These are phyloP conservation scores for Zeuzera pyrina DNA, from an alignment of 2,888 invertebrate genomes.

Conservation along the genomic window DNA sequence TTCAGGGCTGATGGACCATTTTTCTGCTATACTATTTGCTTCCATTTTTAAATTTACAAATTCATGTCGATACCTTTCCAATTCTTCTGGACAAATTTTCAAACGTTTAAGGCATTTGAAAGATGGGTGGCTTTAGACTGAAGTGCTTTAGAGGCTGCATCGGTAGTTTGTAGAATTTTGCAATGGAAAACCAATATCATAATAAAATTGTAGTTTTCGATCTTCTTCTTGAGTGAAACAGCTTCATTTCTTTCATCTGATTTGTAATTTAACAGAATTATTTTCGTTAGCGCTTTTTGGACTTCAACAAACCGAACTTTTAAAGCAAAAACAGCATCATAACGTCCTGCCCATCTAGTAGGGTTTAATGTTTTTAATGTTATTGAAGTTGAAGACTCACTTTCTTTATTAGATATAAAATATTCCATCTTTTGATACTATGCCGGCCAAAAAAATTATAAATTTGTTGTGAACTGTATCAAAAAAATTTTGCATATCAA, in stretches of 20 bases:
- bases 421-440: slow-evolving; percentile 13
- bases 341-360: slow-evolving; percentile 12
- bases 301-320: no score
- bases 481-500: slow-evolving; percentile 8
- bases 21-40: slow-evolving; percentile 16
- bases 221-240: slow-evolving; percentile 16
- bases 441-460: slow-evolving; percentile 7
- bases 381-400: slow-evolving; percentile 9
- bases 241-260: slow-evolving; percentile 18
- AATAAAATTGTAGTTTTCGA: slow-evolving; percentile 16
- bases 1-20: slow-evolving; percentile 15
- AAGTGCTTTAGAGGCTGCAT: slow-evolving; percentile 16
- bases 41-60: slow-evolving; percentile 17
- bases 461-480: slow-evolving; percentile 8
- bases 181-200: slow-evolving; percentile 7
- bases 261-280: no score
- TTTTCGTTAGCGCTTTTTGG: no score
- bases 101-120: no score
- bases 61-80: slow-evolving; percentile 16
- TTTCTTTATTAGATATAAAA: slow-evolving; percentile 11
- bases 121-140: no score
- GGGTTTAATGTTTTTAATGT: slow-evolving; percentile 13
- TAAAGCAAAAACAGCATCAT: slow-evolving; percentile 4
- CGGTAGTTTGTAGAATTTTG: slow-evolving; percentile 11
- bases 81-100: no score